phyloP scores from a whole-genome alignment of 2,888 invertebrate species.

The Sphecodes monilicornis region DNA sequence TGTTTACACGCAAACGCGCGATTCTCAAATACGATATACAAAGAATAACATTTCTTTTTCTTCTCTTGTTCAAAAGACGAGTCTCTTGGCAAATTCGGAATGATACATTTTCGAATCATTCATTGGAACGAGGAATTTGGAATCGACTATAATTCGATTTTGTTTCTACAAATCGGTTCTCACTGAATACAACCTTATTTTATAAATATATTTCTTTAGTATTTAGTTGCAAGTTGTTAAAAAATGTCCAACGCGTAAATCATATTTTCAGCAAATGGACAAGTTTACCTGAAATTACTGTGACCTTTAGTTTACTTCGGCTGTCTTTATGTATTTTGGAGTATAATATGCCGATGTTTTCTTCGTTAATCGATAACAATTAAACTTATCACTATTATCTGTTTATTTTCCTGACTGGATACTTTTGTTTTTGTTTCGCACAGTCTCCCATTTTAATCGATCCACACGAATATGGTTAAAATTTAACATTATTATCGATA shows the following conservation, averaged over 20 bases:
- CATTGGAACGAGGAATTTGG: slow-evolving; percentile 2
- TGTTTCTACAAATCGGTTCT: not conserved
- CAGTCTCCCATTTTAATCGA: slow-evolving; percentile 6
- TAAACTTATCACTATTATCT: slow-evolving; percentile 29
- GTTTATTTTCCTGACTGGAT: slow-evolving; percentile 16
- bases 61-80: slow-evolving; percentile 16
- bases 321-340: slow-evolving; percentile 27
- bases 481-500: not conserved
- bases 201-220: slow-evolving; percentile 11
- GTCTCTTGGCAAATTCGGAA: slow-evolving; percentile 24
- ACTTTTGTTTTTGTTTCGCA: slow-evolving; percentile 14
- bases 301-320: slow-evolving; percentile 19
- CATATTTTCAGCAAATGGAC: slow-evolving; percentile 19
- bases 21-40: slow-evolving; percentile 39
- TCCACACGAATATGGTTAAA: slow-evolving; percentile 2
- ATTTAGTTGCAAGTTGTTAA: slow-evolving; percentile 25
- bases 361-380: slow-evolving; percentile 36
- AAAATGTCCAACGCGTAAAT: slow-evolving; percentile 32
- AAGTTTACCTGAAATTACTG: slow-evolving; percentile 31
- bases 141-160: not conserved
- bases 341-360: slow-evolving; percentile 30
- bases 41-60: slow-evolving; percentile 26
- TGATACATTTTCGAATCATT: not conserved
- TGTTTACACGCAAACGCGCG: slow-evolving; percentile 18
- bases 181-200: slow-evolving; percentile 11